These are phyloP conservation scores for Terebella lapidaria DNA, from an alignment of 2,888 invertebrate species.

Conservation along the genomic window DNA sequence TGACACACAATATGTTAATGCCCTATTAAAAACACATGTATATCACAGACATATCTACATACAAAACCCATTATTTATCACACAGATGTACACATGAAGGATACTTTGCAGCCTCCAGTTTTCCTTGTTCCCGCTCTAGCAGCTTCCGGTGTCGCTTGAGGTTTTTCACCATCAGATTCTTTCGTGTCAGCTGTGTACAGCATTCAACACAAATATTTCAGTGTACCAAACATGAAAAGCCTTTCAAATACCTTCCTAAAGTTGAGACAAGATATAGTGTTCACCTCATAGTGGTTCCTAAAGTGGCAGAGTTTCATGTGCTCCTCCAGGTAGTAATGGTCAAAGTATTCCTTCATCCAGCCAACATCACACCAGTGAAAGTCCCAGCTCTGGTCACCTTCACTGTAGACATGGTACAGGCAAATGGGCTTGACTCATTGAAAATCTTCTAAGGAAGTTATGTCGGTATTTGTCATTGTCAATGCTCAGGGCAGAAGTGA, in stretches of 20 bases:
- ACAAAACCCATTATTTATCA: too few species aligned
- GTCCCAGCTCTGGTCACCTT: constrained; percentile 58
- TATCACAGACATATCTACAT: too few species aligned
- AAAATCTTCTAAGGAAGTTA: neutral
- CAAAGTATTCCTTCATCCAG: constrained; percentile 57
- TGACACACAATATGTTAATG: too few species aligned
- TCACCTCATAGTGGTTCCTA: constrained; percentile 59
- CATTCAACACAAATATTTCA: neutral
- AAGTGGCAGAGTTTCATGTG: constrained; percentile 61
- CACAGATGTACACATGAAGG: too few species aligned
- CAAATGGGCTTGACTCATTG: neutral
- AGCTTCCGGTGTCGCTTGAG: constrained; percentile 55
- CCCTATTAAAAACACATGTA: too few species aligned
- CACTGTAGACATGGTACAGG: neutral
- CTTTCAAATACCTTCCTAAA: neutral
- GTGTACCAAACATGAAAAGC: neutral
- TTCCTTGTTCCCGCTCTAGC: constrained; percentile 48
- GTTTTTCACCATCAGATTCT: constrained; percentile 61
- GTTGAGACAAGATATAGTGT: neutral
- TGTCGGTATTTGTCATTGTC: neutral
- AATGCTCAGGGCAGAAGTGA: neutral
- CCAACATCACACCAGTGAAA: constrained; percentile 62
- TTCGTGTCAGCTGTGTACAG: constrained; percentile 57
- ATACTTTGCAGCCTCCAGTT: constrained; percentile 52
- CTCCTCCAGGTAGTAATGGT: constrained; percentile 54